Conservation (phyloP, 2,113 vertebrate species). For the Haliaeetus leucogaster region DNA sequence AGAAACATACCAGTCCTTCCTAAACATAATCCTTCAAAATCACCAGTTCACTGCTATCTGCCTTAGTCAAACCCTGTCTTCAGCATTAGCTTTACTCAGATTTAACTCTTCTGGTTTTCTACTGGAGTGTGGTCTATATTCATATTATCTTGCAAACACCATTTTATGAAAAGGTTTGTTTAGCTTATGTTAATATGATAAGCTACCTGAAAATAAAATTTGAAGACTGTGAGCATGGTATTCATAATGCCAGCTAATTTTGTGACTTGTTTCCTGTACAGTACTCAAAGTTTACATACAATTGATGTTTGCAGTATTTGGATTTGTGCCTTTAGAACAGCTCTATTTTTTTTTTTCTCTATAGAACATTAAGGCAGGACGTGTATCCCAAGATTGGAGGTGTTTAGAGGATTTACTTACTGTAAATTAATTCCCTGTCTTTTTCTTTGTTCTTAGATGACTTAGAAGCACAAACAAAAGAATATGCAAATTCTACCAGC, state of each 20-base stretch:
- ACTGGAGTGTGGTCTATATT: neutral
- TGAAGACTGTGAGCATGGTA: neutral
- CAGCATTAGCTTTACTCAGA: neutral
- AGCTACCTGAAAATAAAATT: neutral
- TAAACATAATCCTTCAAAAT: neutral
- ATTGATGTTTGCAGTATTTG: neutral
- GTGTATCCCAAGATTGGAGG: neutral
- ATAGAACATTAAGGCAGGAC: neutral
- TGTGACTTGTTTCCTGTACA: neutral
- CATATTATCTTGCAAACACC: neutral
- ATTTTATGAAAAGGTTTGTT: neutral
- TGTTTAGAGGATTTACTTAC: neutral
- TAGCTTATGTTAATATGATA: neutral
- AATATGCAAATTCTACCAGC: conserved; percentile 30
- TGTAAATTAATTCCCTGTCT: neutral
- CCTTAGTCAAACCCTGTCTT: neutral
- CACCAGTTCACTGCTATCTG: neutral
- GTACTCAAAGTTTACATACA: too few relatives aligned
- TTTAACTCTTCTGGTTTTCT: neutral
- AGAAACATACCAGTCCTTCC: neutral
- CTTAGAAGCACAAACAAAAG: conserved; percentile 69
- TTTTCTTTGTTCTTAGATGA: conserved; percentile 67
- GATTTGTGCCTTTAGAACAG: neutral
- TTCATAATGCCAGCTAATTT: neutral
- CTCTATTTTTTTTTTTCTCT: neutral